Evolutionary conservation across 2,888 invertebrate genomes (phyloP), one percentile per base, ranked within the genome.

Genomic region (Chrysopilus asiliformis): DNA sequence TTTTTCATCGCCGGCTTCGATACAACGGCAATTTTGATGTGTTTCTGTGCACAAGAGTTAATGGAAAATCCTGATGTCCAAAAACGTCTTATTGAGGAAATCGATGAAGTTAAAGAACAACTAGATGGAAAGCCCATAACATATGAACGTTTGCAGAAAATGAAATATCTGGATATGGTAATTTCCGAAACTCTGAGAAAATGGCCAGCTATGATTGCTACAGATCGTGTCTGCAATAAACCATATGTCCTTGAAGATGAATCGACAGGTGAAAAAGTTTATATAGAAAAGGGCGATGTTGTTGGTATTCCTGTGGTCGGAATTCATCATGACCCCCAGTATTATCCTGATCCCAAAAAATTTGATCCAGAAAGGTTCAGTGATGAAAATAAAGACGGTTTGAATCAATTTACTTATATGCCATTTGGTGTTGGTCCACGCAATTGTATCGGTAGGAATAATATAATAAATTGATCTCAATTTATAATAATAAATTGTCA

Each of bases 1-100:
- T 72, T 73, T 53, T 69, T 72, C 47, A 52, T 71, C 17, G 73
- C 70, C 16, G 72, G 73, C 1, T 72, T 71, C 17, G 72, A 73
- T 29, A 68, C 70, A 0, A 53, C 56, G 1, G 48, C 62, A 0
- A 48, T 53, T 5, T 35, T 63, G 0, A 64, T 71, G 58, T 54
- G 66, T 1, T 73, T 75, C 41, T 49, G 68, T 0, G 53, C 70
- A 0, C 65, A 73, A 29, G 75, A 76, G 51, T 48, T 77, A 15
- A 72, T 72, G 19, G 35, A 68, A 4, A 67, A 76, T 53, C 66
- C 68, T 15, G 72, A 75, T 0, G 53, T 72, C 1, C 76, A 76
- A 51, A 60, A 66, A 4, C 65, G 53, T 33, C 54, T 77, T 1
- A 61, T 60, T 2, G 47, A 65, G 28, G 76, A 76, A 57, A 68